These are phyloP conservation scores for Dilophus febrilis DNA, from an alignment of 2,888 invertebrate species.

Conservation along the genomic window DNA sequence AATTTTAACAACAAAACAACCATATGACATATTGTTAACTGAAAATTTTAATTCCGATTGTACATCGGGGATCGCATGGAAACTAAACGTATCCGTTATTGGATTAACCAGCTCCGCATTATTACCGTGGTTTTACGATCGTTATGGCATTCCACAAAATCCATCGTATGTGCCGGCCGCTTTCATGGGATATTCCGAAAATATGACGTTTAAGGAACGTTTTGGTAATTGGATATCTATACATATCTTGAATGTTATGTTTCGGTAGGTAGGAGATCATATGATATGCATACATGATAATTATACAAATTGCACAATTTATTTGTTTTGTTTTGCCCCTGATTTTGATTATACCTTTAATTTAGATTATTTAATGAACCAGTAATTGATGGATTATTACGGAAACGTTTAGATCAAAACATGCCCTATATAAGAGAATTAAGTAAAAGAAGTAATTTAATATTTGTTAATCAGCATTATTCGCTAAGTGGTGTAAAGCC, in stretches of 20 bases:
- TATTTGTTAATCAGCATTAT: constrained; percentile 37
- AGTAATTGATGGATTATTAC: constrained; percentile 25
- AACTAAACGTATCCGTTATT: constrained; percentile 43
- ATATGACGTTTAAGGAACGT: constrained; percentile 30
- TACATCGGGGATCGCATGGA: constrained; percentile 44
- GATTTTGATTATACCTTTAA: not conserved
- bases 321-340: not conserved
- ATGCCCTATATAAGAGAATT: constrained; percentile 32
- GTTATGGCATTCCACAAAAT: constrained; percentile 40
- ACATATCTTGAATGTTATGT: constrained; percentile 18
- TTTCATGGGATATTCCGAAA: constrained; percentile 31
- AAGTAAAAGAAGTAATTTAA: constrained; percentile 24
- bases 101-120: constrained; percentile 38
- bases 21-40: constrained; percentile 48
- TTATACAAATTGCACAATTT: not conserved
- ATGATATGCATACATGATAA: no score
- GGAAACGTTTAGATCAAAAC: constrained; percentile 28
- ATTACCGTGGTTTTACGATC: constrained; percentile 41
- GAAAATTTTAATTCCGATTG: constrained; percentile 61
- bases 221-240: constrained; percentile 30
- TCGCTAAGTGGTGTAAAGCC: constrained; percentile 33
- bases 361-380: constrained; percentile 20
- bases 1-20: constrained; percentile 23
- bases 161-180: constrained; percentile 38
- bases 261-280: constrained; percentile 20